Percentiles rank a stretch among this genome's conserved stretches.
Evolutionary conservation across 1,140 invertebrate species (phyloP).

Genomic region (Drosophila kanapiae): DNA sequence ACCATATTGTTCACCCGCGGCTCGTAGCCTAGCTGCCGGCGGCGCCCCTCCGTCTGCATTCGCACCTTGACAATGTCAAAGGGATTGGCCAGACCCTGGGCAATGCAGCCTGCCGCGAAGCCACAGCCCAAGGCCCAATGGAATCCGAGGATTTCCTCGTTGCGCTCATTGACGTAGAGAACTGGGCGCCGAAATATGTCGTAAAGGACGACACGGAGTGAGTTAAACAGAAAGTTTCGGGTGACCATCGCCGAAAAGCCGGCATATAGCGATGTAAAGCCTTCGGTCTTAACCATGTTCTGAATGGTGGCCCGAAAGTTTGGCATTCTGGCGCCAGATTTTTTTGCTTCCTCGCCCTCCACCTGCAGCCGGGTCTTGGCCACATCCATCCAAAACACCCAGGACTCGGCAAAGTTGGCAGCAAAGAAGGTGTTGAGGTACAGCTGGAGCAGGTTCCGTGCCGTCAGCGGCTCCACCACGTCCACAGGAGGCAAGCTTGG

Average conservation of each 20-base stretch:
- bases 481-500: constrained; percentile 7
- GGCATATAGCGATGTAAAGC: constrained; percentile 17
- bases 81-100: constrained; percentile 55
- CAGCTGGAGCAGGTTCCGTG: constrained; percentile 22
- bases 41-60: constrained; percentile 52
- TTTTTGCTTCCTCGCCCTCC: constrained; percentile 36
- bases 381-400: constrained; percentile 49
- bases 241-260: constrained; percentile 55
- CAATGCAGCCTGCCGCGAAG: constrained; percentile 46
- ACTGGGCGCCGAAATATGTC: constrained; percentile 50
- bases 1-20: constrained; percentile 18
- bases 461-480: constrained; percentile 13
- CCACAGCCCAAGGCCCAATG: constrained; percentile 31
- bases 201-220: constrained; percentile 50
- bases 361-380: constrained; percentile 62
- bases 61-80: constrained; percentile 63
- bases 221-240: constrained; percentile 59
- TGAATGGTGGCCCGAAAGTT: constrained; percentile 18
- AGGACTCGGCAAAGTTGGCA: constrained; percentile 52
- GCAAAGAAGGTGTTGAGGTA: constrained; percentile 60
- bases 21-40: constrained; percentile 12
- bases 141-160: constrained; percentile 2
- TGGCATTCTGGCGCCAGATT: constrained; percentile 15
- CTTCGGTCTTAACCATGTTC: constrained; percentile 23
- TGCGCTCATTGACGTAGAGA: constrained; percentile 4